These are phyloP conservation scores for Platycheirus rosarum DNA, from an alignment of 2,888 invertebrate genomes.

Conservation along the genomic window DNA sequence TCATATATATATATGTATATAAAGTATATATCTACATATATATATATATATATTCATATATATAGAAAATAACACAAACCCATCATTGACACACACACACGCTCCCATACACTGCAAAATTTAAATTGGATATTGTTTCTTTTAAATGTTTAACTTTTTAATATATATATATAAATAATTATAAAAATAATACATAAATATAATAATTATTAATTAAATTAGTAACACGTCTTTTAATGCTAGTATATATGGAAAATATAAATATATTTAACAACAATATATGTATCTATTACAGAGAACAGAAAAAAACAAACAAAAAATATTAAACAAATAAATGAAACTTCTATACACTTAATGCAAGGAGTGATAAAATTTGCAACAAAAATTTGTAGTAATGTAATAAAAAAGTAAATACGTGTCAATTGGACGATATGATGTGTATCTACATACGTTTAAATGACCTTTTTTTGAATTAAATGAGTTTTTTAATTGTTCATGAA, in stretches of 20 bases:
- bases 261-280: constrained; percentile 51
- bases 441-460: constrained; percentile 22
- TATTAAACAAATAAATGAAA: constrained; percentile 49
- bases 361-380: constrained; percentile 35
- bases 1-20: constrained; percentile 28
- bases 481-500: constrained; percentile 21
- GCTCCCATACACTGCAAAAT: constrained; percentile 45
- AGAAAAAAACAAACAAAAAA: constrained; percentile 47
- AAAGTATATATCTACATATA: constrained; percentile 41
- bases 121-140: constrained; percentile 73
- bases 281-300: constrained; percentile 56
- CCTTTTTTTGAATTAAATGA: not conserved
- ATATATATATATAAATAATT: constrained; percentile 73
- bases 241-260: constrained; percentile 67
- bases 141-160: constrained; percentile 74
- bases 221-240: constrained; percentile 73
- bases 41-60: constrained; percentile 38
- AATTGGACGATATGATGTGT: constrained; percentile 11
- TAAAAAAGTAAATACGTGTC: constrained; percentile 1
- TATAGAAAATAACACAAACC: constrained; percentile 44
- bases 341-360: constrained; percentile 49
- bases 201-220: constrained; percentile 73
- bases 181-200: constrained; percentile 75
- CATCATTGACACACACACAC: constrained; percentile 38
- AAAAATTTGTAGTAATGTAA: constrained; percentile 2